Conservation (phyloP, 2,888 invertebrate genomes). For the Drosophila austrosaltans region DNA sequence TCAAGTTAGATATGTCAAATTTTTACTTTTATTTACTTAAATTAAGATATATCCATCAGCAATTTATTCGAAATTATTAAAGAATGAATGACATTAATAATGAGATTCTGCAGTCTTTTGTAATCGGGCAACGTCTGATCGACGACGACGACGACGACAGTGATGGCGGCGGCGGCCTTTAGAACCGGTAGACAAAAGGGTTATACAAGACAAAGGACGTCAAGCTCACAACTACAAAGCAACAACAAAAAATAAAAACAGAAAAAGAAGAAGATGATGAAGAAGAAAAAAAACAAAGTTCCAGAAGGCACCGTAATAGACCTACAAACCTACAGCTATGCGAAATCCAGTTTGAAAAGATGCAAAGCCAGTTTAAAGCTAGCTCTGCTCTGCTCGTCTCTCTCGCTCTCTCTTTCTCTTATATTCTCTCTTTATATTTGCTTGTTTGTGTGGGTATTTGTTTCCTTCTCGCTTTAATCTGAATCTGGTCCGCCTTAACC, state of each 20-base stretch:
- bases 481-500: conserved; percentile 24
- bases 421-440: background rate
- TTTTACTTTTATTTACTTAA: no score
- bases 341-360: conserved; percentile 67
- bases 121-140: conserved; percentile 40
- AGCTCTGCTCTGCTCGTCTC: conserved; percentile 16
- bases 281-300: conserved; percentile 9
- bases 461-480: conserved; percentile 6
- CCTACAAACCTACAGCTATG: conserved; percentile 71
- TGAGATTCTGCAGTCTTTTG: conserved; percentile 15
- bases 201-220: conserved; percentile 40
- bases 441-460: background rate
- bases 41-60: no score
- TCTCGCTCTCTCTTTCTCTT: conserved; percentile 4
- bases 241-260: conserved; percentile 14
- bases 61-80: background rate
- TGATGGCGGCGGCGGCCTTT: conserved; percentile 48
- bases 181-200: conserved; percentile 51
- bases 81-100: background rate
- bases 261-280: conserved; percentile 3
- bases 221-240: conserved; percentile 25
- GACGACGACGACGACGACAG: conserved; percentile 27
- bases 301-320: conserved; percentile 69
- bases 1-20: no score
- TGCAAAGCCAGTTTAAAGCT: conserved; percentile 59